Base-by-base conservation (phyloP, 2,888 invertebrate species). In the Serripes groenlandicus region DNA sequence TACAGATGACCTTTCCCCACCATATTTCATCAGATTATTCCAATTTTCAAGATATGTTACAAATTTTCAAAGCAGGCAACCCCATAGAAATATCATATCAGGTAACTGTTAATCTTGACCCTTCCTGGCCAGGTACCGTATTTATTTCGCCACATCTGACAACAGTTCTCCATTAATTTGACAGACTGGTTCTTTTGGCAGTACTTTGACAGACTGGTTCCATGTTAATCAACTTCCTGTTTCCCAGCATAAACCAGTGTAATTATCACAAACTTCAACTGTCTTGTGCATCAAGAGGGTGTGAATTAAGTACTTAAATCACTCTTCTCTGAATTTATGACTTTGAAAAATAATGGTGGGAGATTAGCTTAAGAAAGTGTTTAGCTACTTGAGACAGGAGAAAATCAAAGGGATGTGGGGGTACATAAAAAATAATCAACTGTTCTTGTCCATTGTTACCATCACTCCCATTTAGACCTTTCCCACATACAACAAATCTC, bases 101-200 rank as follows among this genome's bases (percentile, higher is more conserved):
- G n/a, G n/a, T n/a, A n/a, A n/a, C n/a, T n/a, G n/a, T n/a, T n/a
- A n/a, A n/a, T 49, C 49, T 49, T 49, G 49, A 49, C 49, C 2
- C 21, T 21, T 49, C 21, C 49, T 49, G 7, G 18, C 49, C n/a
- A 56, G 56, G 56, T 56, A n/a, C n/a, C n/a, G n/a, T n/a, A 56
- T 56, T 56, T 56, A 56, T 23, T 56, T 56, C 11, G 3, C n/a
- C 11, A 11, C 23, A 26, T 56, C 56, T 2, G 2, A 56, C 56
- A 56, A 56, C 56, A 56, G 56, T 56, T 56, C 56, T 56, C 56
- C 21, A 56, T 56, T n/a, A 56, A 56, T 56, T 56, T 56, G 56
- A 56, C 56, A 11, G n/a, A 5, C 28, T 56, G 56, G 56, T 56
- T 56, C 56, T 28, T 56, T 42, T 56, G 56, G 3, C 23, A 23